Evolutionary conservation across 1,140 invertebrate genomes (phyloP).

Genomic region (Phymastichus coffea): DNA sequence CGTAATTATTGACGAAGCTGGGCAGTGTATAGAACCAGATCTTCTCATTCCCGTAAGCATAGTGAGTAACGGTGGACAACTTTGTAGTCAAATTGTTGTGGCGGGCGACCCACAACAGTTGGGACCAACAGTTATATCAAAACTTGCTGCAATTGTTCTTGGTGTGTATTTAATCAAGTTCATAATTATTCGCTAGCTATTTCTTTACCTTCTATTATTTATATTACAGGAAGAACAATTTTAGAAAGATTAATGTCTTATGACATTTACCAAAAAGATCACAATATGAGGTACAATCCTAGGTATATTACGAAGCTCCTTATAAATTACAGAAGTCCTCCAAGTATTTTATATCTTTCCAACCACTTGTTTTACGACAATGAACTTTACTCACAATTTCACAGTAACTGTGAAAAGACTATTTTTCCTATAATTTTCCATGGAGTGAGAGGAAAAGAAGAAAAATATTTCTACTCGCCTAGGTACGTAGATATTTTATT

Average conservation of each 20-base stretch:
- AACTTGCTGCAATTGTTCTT: too few species aligned
- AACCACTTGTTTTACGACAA: slow-evolving; percentile 66
- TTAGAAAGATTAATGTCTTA: too few species aligned
- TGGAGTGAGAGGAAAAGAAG: slow-evolving; percentile 57
- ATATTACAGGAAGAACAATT: too few species aligned
- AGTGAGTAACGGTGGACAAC: slow-evolving; percentile 39
- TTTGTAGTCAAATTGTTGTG: background rate
- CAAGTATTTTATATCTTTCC: slow-evolving; percentile 62
- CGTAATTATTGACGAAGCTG: slow-evolving; percentile 85
- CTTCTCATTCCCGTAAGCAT: slow-evolving; percentile 66
- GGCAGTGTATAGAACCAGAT: slow-evolving; percentile 79
- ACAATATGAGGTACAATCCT: slow-evolving; percentile 54
- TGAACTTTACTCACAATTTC: slow-evolving; percentile 51
- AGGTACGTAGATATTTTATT: slow-evolving; percentile 1
- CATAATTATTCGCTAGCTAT: too few species aligned
- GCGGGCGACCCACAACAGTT: background rate
- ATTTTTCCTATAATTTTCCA: slow-evolving; percentile 72
- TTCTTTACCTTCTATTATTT: too few species aligned
- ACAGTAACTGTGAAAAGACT: background rate
- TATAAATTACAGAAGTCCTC: slow-evolving; percentile 66
- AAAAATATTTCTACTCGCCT: too few species aligned
- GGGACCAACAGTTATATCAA: background rate
- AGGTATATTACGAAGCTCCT: slow-evolving; percentile 65
- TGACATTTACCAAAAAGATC: too few species aligned
- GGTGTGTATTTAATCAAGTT: too few species aligned